These are phyloP conservation scores for Ischnura elegans DNA, from an alignment of 2,888 invertebrate genomes.

Conservation along the genomic window DNA sequence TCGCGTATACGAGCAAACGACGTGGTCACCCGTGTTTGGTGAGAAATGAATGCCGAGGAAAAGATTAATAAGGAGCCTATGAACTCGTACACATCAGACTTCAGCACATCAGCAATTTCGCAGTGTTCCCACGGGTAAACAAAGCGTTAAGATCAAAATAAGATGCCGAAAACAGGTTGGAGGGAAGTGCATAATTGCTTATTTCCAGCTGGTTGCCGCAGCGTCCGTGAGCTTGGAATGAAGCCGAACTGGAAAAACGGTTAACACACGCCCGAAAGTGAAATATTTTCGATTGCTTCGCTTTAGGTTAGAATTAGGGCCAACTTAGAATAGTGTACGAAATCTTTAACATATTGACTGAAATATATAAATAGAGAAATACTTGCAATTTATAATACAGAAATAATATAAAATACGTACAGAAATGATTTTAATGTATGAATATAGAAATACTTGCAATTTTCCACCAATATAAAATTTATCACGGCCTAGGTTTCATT, in stretches of 20 bases:
- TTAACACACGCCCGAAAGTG: no score
- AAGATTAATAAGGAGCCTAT: slow-evolving; percentile 18
- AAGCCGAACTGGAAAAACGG: not conserved
- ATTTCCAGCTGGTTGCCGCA: not conserved
- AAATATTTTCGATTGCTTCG: no score
- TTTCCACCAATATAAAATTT: no score
- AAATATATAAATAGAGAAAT: no score
- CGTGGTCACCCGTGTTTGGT: not conserved
- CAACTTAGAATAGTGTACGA: no score
- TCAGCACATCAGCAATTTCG: not conserved
- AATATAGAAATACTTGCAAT: no score
- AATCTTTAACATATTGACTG: no score
- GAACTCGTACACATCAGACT: not conserved
- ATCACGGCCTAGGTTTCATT: no score
- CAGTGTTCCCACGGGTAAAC: slow-evolving; percentile 15
- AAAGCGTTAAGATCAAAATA: slow-evolving; percentile 24
- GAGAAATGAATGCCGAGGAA: not conserved
- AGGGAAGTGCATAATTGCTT: slow-evolving; percentile 23
- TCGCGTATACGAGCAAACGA: not conserved
- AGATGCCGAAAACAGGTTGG: slow-evolving; percentile 11
- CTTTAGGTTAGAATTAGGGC: no score
- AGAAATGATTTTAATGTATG: no score
- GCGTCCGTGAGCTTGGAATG: not conserved
- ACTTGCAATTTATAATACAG: no score
- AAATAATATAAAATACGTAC: no score